phyloP scores from a whole-genome alignment of 92 coral and sea anemone genomes.

The Phenganax stokvisi region DNA sequence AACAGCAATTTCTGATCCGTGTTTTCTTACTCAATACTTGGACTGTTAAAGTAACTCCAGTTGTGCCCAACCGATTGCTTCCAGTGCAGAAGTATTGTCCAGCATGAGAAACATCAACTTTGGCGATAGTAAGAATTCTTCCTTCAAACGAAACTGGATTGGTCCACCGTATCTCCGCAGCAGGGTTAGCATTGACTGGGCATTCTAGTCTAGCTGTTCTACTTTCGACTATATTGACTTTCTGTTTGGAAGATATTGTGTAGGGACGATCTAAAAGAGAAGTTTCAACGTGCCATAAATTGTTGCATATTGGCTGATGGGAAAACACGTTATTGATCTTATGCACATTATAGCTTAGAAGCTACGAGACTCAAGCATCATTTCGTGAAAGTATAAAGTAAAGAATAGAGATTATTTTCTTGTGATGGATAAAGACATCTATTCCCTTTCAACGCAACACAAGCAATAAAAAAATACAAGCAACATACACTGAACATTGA shows the following conservation, averaged over 20 bases:
- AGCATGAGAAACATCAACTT: conserved; percentile 34
- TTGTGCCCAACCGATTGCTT: conserved; percentile 60
- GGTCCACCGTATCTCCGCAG: conserved; percentile 61
- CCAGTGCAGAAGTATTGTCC: conserved; percentile 71
- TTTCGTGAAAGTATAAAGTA: no score
- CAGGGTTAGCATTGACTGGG: conserved; percentile 65
- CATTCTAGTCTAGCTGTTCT: conserved; percentile 52
- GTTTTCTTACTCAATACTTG: conserved; percentile 43
- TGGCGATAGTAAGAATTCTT: background rate
- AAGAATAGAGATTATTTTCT: no score
- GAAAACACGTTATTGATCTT: no score
- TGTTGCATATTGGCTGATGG: no score
- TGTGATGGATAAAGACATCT: no score
- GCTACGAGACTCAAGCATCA: no score
- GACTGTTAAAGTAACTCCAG: conserved; percentile 50
- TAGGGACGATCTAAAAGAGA: conserved; percentile 12
- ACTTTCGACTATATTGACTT: conserved; percentile 28
- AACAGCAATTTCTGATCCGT: background rate
- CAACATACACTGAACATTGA: conserved; percentile 37
- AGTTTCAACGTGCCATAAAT: background rate
- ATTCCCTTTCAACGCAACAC: no score
- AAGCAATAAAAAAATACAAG: background rate
- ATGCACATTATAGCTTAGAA: no score
- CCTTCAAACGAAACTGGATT: conserved; percentile 20
- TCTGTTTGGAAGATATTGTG: background rate